These are phyloP conservation scores for Steromphala cineraria DNA, from an alignment of 2,888 invertebrate species.

Conservation along the genomic window DNA sequence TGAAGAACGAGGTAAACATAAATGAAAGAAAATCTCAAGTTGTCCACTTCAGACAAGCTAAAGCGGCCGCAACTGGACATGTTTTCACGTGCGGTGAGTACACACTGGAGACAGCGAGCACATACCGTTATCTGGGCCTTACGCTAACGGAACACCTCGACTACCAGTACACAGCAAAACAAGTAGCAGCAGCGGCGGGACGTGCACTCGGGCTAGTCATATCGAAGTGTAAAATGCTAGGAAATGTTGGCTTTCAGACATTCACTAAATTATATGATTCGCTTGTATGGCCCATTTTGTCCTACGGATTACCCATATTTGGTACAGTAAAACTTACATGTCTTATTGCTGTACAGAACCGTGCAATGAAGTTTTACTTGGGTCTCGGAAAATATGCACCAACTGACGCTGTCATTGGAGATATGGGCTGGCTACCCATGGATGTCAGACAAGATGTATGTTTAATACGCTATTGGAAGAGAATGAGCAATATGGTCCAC, in stretches of 20 bases:
- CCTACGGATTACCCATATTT: conserved; percentile 20
- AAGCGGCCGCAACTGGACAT: no score
- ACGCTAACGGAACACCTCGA: neutral
- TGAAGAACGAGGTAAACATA: no score
- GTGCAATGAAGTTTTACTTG: neutral
- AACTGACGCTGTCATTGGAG: no score
- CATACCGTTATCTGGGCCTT: neutral
- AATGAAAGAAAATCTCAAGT: no score
- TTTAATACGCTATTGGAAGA: no score
- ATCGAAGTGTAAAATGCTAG: neutral
- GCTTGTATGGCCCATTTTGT: neutral
- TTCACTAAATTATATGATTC: conserved; percentile 25
- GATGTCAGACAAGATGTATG: no score
- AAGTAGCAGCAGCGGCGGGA: neutral
- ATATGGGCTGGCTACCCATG: no score
- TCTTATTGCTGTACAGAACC: conserved; percentile 18
- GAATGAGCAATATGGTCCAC: no score
- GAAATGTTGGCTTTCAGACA: neutral
- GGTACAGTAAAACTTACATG: conserved; percentile 7
- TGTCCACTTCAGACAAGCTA: no score
- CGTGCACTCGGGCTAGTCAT: neutral
- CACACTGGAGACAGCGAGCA: neutral
- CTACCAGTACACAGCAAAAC: neutral
- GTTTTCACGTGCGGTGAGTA: neutral
- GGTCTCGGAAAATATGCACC: neutral